Evolutionary conservation across 1,140 invertebrate species (phyloP), one percentile per base, ranked within the genome.

Genomic region (Scaptomyza pallida): DNA sequence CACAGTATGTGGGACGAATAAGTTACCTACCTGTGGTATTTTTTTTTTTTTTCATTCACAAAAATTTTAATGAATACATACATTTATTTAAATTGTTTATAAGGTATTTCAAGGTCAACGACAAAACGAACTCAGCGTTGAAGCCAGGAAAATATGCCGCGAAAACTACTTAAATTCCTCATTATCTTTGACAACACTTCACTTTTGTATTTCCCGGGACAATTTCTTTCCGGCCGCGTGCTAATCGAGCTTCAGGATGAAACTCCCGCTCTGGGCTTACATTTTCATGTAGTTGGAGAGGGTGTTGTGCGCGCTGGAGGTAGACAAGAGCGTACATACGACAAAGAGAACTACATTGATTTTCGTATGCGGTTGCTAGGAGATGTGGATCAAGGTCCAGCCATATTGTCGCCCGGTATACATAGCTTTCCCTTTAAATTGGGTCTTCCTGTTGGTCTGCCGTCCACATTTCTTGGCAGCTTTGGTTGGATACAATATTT

Each of bases 401-500:
- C 96, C 44, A 91, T 97, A 13, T 91, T 98, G n/a, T 98, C 97
- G 9, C 97, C 97, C 0, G 97, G 97, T 16, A 98, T 98, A 75
- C 97, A 98, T 92, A 98, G 97, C 91, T 98, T 98, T 92, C 97
- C 97, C 15, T 98, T 98, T 91, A 98, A 98, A 92, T 91, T 98
- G 40, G 97, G 97, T 2, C 92, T 98, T 21, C 97, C 97, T 0
- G 93, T 97, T 52, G 97, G 97, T 5, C 91, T 98, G 23, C 97
- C 97, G 0, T 98, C 97, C 3, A 98, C 97, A 19, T 98, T 98
- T 91, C 92, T 98, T 0, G 97, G 97, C 2, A 97, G 97, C 83
- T 97, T 98, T 88, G 97, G 97, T 30, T 98, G 97, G 97, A 97
- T 99, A 2, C 97, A 98, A 91, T 99, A 98, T 91, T 98, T 95